Base-by-base conservation (phyloP, 2,113 vertebrate genomes). In the Sigmodon hispidus region DNA sequence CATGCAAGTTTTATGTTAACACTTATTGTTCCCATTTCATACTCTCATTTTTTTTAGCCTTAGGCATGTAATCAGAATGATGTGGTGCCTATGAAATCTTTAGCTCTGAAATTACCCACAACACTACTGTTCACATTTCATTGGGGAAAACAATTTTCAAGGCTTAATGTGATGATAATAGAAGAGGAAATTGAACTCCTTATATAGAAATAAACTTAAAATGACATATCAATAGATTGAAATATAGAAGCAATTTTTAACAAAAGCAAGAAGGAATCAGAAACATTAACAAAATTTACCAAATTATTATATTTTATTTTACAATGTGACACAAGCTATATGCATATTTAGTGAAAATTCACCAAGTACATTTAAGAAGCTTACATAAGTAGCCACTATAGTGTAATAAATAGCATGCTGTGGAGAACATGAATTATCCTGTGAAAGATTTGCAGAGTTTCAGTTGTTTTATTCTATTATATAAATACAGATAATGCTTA, bases 181-280 rank as follows among this genome's bases (percentile, higher is more conserved):
- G 67, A 75, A 55, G 55, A 95, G 89, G 61, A 90, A 93, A 94
- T 94, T 95, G 86, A 96, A 88, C 43, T 92, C 31, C 16, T 93
- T 19, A 50, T 34, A 63, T 48, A 81, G 63, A 89, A 36, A 81
- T 10, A 11, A 48, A 70, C 72, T 77, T 77, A 75, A 85, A 92
- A 84, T 43, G 77, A 84, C 21, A 57, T 55, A 45, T 73, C 43
- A 88, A 88, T 76, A 92, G 11, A 29, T 36, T 85, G 72, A 89
- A 29, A 86, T 63, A 36, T 63, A 90, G 65, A 96, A 91, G 76
- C 12, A 26, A 89, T 95, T 61, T 75, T 69, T 83, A 87, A 36
- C 19, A 55, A 91, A 92, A 55, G 34, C 7, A 79, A 19, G 69
- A 63, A 26, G 50, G 63, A 96, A 93, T 84, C 73, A 26, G 29